phyloP scores from a whole-genome alignment of 2,797 vertebrate genomes.

The Margarornis squamiger region DNA sequence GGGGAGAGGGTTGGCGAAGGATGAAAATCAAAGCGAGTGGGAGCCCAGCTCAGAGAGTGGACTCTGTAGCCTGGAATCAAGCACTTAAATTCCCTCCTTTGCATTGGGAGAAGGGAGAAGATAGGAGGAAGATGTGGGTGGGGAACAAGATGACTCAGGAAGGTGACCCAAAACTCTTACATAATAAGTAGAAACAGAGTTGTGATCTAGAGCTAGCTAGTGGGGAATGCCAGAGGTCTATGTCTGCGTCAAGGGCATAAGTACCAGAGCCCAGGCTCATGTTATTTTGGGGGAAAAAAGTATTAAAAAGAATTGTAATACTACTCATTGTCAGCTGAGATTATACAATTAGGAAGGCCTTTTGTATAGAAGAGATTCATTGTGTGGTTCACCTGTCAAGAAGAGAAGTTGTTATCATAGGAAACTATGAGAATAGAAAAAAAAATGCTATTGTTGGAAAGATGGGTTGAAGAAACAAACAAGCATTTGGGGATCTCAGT shows the following conservation, averaged over 20 bases:
- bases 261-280: not conserved
- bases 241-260: accelerated
- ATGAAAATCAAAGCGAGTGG: not conserved
- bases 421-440: not conserved
- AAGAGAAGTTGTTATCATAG: not conserved
- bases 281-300: not conserved
- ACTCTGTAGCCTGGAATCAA: not conserved
- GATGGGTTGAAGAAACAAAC: not conserved
- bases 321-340: not conserved
- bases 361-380: not conserved
- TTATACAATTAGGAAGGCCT: not conserved
- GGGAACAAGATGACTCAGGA: not conserved
- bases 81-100: not conserved
- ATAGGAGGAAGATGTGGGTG: not conserved
- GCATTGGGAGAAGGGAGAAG: not conserved
- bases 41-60: not conserved
- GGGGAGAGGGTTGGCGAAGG: not conserved
- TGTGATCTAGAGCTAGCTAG: not conserved
- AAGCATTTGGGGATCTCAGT: not conserved
- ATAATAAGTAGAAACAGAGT: not conserved
- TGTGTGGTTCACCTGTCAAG: not conserved
- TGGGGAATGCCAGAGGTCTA: not conserved
- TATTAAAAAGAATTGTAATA: not conserved
- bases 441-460: not conserved
- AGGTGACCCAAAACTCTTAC: not conserved